Base-by-base conservation (phyloP, 2,888 invertebrate genomes). In the Punctoribates punctum region DNA sequence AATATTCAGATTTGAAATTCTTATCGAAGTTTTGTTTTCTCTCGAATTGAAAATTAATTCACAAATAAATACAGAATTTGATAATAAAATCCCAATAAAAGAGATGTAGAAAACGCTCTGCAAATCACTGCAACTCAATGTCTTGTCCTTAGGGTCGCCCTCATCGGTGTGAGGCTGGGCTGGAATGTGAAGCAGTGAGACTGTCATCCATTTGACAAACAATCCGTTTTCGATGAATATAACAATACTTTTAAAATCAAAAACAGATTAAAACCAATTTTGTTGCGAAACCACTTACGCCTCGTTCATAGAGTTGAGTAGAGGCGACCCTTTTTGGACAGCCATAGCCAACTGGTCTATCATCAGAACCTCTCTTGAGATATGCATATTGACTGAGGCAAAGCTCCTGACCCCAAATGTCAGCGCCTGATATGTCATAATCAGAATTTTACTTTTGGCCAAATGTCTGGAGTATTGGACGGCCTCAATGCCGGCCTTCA, bases 341-440 rank as follows among this genome's bases (percentile, higher is more conserved):
- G 27, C 62, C 62, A 62, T 23, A 27, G 62, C 23, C 62, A 62
- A 62, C 29, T 62, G 62, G 62, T 62, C 62, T 27, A 62, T 27
- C 62, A 62, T 11, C 2, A 62, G 62, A 25, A 15, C 62, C 2
- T 62, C 62, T 1, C 27, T 20, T 20, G 62, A 62, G 11, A 62
- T 11, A 27, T 62, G 13, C 23, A 62, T 23, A 15, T 62, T 13
- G 20, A 29, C 27, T 15, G 62, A 62, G 1, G 62, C 62, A 62
- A 27, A 62, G 27, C 29, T 62, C 20, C 62, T 62, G 15, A 62
- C 27, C 4, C 62, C 62, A 17, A 62, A 62, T 13, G 20, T 27
- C 20, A 62, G 62, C 62, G 62, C 17, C 15, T 15, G 25, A 17
- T 27, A 27, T 13, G 62, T 62, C 62, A 27, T 29, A 17, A 62